phyloP scores from a whole-genome alignment of 2,888 invertebrate species.

The Scaptomyza parva region DNA sequence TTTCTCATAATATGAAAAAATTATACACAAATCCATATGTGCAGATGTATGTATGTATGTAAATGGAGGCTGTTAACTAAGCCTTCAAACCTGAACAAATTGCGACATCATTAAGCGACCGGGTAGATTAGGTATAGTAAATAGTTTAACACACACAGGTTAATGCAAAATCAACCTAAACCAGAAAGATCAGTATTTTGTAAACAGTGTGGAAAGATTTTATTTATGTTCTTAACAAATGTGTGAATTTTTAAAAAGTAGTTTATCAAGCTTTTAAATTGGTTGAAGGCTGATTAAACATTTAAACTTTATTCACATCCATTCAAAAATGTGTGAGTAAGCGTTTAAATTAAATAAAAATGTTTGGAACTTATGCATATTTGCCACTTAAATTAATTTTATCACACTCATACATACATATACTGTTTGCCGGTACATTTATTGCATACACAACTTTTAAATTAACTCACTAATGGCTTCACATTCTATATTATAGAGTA shows the following conservation, averaged over 20 bases:
- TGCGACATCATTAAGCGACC: conserved; percentile 25
- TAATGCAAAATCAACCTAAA: conserved; percentile 2
- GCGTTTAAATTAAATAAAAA: conserved; percentile 3
- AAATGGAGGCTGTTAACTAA: conserved; percentile 20
- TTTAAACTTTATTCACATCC: neutral
- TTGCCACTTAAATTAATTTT: conserved; percentile 20
- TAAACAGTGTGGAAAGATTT: neutral
- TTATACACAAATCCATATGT: conserved; percentile 1
- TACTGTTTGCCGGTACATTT: neutral
- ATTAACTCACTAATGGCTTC: conserved; percentile 15
- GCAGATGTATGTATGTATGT: conserved; percentile 3
- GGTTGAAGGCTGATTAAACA: neutral
- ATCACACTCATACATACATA: neutral
- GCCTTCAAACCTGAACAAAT: conserved; percentile 23
- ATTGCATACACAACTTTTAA: conserved; percentile 11
- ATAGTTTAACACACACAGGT: conserved; percentile 32
- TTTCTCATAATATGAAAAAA: neutral
- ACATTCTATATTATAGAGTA: neutral
- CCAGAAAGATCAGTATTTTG: neutral
- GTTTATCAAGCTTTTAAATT: neutral
- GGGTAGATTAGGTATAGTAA: conserved; percentile 20
- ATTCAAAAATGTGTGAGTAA: neutral
- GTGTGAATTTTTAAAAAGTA: neutral
- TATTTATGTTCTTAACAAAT: neutral
- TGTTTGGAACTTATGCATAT: conserved; percentile 8